Conservation (phyloP, 1,140 invertebrate genomes). For the Bombus vancouverensis region DNA sequence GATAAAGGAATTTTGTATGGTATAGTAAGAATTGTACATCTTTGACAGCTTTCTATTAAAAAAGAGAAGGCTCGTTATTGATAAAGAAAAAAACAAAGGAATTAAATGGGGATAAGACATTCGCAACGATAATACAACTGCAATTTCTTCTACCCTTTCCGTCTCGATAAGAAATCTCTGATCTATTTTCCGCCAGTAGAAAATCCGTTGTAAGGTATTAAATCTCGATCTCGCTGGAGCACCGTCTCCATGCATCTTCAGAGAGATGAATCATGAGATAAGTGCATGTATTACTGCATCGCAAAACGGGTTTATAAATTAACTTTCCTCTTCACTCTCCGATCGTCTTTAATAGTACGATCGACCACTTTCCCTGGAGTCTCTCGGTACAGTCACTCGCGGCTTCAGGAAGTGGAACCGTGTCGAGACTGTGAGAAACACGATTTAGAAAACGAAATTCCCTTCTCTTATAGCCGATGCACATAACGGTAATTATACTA, state of each 20-base stretch:
- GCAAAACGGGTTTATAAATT: not conserved
- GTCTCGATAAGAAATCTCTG: not conserved
- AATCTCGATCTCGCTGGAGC: conserved; percentile 12
- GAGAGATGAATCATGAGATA: not conserved
- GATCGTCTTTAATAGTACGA: conserved; percentile 10
- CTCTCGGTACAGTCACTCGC: not conserved
- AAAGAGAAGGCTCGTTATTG: no score
- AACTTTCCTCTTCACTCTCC: conserved; percentile 16
- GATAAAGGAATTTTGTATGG: not conserved
- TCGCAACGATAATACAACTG: not conserved
- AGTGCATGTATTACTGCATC: not conserved
- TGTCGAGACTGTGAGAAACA: conserved; percentile 3
- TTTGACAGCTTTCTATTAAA: no score
- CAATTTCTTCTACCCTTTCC: not conserved
- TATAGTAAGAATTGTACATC: no score
- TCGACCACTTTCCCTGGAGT: conserved; percentile 9
- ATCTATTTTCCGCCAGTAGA: not conserved
- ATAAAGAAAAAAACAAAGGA: no score
- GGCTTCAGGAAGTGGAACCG: not conserved
- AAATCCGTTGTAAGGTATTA: not conserved
- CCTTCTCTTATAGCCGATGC: not conserved
- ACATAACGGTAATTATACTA: not conserved
- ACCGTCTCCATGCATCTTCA: not conserved
- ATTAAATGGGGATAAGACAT: not conserved
- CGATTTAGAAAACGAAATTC: not conserved